Percentiles rank a stretch among this genome's conserved stretches.
Evolutionary conservation across 2,113 vertebrate genomes (phyloP).

Genomic region (Anas platyrhynchos): DNA sequence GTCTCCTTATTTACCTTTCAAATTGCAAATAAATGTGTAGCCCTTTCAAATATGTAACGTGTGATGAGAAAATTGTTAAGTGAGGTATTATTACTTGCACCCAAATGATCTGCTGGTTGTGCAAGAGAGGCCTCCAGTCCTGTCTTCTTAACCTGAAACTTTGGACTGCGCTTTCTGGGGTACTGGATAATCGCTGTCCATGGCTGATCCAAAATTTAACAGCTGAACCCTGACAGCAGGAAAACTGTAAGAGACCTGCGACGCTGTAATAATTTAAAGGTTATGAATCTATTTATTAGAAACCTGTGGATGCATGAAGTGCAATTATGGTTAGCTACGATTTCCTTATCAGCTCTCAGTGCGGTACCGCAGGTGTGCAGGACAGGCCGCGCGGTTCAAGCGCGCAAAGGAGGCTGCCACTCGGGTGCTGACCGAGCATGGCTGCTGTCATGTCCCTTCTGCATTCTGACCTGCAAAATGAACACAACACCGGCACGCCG

Average conservation of each 20-base stretch:
- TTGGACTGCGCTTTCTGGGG: not conserved
- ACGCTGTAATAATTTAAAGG: not conserved
- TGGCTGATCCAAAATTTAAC: not conserved
- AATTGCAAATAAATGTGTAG: not conserved
- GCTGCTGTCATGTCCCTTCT: not conserved
- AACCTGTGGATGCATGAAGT: not conserved
- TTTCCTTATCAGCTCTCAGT: not conserved
- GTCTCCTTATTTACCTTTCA: not conserved
- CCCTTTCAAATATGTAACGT: not conserved
- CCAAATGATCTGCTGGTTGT: not conserved
- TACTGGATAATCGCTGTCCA: not conserved
- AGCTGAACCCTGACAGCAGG: not conserved
- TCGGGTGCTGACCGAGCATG: constrained; percentile 12
- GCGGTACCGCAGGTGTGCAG: not conserved
- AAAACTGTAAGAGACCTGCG: accelerated
- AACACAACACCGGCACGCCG: not conserved
- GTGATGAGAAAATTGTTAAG: not conserved
- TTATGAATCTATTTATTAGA: not conserved
- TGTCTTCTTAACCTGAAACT: not conserved
- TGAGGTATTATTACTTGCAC: not conserved
- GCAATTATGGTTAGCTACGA: not conserved
- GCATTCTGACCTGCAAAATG: constrained; percentile 30
- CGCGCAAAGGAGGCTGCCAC: not conserved
- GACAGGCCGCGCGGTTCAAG: not conserved
- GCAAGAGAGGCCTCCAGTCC: not conserved